These are phyloP conservation scores for Lophura nycthemera DNA, from an alignment of 2,113 vertebrate species.

Conservation along the genomic window DNA sequence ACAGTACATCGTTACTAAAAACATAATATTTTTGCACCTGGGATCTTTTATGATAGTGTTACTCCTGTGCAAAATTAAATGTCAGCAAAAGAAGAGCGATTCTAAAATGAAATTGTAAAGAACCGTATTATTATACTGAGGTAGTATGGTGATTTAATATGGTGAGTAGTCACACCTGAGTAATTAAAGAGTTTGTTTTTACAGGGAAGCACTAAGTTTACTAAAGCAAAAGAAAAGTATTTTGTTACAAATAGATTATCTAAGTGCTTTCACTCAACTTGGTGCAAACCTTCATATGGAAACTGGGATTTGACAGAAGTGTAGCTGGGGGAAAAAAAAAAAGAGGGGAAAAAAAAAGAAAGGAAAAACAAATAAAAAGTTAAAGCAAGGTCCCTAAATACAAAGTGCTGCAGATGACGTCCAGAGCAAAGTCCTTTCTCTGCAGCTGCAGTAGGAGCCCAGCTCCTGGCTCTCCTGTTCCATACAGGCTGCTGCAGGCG, in stretches of 20 bases:
- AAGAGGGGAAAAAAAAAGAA: neutral
- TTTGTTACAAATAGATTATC: constrained; percentile 58
- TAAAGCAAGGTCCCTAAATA: neutral
- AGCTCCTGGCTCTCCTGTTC: fast-evolving
- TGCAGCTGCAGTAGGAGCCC: neutral
- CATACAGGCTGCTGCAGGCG: fast-evolving
- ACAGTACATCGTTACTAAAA: constrained; percentile 43
- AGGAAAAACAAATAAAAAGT: neutral
- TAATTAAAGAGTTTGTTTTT: constrained; percentile 73
- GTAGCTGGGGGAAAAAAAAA: neutral
- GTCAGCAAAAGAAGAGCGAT: constrained; percentile 48
- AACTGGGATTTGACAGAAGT: neutral
- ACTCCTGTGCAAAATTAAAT: constrained; percentile 55
- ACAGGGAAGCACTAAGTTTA: constrained; percentile 50
- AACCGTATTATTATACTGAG: constrained; percentile 4
- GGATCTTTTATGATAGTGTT: constrained; percentile 38
- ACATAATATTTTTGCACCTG: constrained; percentile 69
- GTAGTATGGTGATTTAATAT: constrained; percentile 51
- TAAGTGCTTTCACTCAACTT: neutral
- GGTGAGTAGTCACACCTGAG: constrained; percentile 66
- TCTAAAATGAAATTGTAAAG: constrained; percentile 50
- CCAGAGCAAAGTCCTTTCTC: neutral
- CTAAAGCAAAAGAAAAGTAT: neutral
- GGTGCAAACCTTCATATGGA: neutral
- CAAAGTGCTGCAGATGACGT: fast-evolving